Conservation (phyloP, 2,113 vertebrate species). For the Atherinomorus stipes region DNA sequence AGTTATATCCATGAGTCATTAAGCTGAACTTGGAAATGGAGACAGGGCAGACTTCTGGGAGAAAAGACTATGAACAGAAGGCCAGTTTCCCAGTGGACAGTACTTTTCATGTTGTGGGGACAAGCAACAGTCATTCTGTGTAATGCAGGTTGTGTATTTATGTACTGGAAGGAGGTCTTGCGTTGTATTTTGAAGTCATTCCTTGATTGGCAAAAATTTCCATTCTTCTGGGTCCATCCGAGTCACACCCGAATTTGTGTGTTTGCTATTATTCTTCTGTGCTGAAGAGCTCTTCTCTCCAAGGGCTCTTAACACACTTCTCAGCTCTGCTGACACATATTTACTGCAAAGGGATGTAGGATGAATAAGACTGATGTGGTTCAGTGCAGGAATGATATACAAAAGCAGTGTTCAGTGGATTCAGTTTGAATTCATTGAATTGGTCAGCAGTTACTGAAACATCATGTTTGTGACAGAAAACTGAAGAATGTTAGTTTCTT, state of each 20-base stretch:
- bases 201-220: slow-evolving; percentile 7
- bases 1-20: slow-evolving; percentile 65
- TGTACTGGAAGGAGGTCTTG: background rate
- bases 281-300: slow-evolving; percentile 8
- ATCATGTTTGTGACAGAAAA: background rate
- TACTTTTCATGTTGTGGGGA: background rate
- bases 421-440: background rate
- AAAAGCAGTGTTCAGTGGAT: background rate
- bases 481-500: background rate
- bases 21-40: slow-evolving; percentile 40
- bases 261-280: background rate
- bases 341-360: slow-evolving; percentile 13
- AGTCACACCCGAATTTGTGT: slow-evolving; percentile 3
- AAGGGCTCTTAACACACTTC: background rate
- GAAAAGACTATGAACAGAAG: background rate
- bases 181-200: slow-evolving; percentile 8
- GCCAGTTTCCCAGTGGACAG: slow-evolving; percentile 12
- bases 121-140: background rate
- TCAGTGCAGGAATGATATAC: background rate
- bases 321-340: background rate
- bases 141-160: background rate
- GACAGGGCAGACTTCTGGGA: slow-evolving; percentile 14
- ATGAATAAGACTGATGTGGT: slow-evolving; percentile 31
- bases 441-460: background rate
- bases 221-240: background rate